Conservation (phyloP, 2,113 vertebrate species). For the Larimichthys polyactis region DNA sequence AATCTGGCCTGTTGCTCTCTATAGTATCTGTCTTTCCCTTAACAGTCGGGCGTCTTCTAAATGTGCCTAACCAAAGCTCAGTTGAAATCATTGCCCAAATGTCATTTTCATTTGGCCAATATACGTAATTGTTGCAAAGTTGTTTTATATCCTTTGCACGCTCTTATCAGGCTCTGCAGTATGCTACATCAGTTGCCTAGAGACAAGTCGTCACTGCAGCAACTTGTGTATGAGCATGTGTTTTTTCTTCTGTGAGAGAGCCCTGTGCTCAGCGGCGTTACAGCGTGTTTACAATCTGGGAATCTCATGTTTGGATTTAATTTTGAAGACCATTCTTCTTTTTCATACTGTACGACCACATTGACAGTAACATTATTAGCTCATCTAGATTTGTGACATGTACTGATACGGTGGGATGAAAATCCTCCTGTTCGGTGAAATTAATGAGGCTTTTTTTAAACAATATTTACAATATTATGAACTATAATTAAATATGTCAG, state of each 20-base stretch:
- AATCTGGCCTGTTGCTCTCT: neutral
- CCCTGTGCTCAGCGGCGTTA: neutral
- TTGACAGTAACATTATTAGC: neutral
- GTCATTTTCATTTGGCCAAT: neutral
- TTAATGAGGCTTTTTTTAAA: neutral
- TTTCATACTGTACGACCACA: neutral
- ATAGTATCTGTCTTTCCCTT: too few species aligned
- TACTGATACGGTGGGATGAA: neutral
- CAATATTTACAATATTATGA: neutral
- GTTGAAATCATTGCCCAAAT: neutral
- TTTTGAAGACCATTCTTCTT: neutral
- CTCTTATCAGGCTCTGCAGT: conserved; percentile 5
- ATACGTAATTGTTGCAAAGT: neutral
- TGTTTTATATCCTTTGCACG: neutral
- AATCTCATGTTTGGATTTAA: neutral
- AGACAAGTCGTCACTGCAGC: conserved; percentile 29
- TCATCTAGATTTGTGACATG: neutral
- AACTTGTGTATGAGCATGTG: neutral
- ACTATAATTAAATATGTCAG: neutral
- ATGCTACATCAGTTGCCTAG: conserved; percentile 3
- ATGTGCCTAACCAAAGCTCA: neutral
- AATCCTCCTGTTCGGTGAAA: neutral
- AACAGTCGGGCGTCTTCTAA: neutral
- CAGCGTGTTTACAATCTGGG: too few species aligned
- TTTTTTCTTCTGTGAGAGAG: neutral